These are phyloP conservation scores for Cairina moschata DNA, from an alignment of 2,113 vertebrate species.

Conservation along the genomic window DNA sequence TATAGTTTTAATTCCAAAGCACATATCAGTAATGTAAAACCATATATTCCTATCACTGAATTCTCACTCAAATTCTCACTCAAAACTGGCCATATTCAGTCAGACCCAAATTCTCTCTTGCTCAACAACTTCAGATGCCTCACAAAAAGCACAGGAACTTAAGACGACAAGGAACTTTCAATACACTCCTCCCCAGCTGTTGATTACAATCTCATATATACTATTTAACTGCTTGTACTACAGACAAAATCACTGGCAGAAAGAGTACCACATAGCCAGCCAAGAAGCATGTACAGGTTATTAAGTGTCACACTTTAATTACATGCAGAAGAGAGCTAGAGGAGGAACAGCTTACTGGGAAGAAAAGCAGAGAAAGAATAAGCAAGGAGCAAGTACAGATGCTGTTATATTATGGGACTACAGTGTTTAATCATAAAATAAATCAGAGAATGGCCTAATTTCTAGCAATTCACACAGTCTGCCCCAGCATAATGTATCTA, in stretches of 20 bases:
- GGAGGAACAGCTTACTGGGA: background rate
- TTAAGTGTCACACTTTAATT: background rate
- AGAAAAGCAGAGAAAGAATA: background rate
- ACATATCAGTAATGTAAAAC: background rate
- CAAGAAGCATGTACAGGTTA: background rate
- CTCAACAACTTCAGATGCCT: background rate
- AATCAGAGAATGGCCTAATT: background rate
- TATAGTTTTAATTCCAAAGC: constrained; percentile 42
- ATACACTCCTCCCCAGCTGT: background rate
- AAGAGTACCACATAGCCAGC: background rate
- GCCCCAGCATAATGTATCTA: background rate
- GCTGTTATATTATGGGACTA: background rate
- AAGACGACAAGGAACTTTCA: background rate
- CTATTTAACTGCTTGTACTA: background rate
- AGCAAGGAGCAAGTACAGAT: background rate
- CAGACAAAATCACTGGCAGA: background rate
- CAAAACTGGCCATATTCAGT: background rate
- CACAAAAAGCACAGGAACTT: background rate
- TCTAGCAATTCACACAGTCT: accelerated
- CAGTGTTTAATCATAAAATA: background rate
- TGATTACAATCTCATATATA: background rate
- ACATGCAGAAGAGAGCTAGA: background rate
- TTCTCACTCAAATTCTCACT: background rate
- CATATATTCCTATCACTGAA: background rate
- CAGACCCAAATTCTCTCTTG: background rate